Evolutionary conservation across 2,113 vertebrate genomes (phyloP), one percentile per base, ranked within the genome.

Genomic region (Carollia perspicillata): DNA sequence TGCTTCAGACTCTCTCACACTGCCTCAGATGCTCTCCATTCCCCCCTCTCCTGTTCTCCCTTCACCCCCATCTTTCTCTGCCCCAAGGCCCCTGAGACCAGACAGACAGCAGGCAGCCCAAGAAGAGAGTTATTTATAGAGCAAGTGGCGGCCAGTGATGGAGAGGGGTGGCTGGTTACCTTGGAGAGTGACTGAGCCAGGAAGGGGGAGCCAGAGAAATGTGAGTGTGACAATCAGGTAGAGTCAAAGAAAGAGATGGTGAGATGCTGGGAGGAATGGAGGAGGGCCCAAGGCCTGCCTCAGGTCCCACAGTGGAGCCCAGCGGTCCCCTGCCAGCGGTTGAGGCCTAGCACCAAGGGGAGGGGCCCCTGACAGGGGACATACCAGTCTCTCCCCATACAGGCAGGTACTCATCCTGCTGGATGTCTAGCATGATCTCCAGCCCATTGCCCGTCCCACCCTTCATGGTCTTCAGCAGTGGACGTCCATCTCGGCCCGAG

Each of bases 361-460:
- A 85, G 40, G 69, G 60, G 26, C 11, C 81, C 79, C 26, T 6
- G 33, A 44, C 23, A 79, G 40, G 51, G 1, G 33, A 90, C 98
- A 97, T 98, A 99, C 99, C 99, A 20, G 99, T 99, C 93, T 99
- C 99, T 94, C 99, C 99, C 99, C 99, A 99, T 1, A 99, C 99
- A 0, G 99, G 99, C 97, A 99, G 98, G 97, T 99, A 99, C 97
- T 99, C 99, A 9, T 99, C 99, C 98, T 99, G 99, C 97, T 99
- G 99, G 92, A 99, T 99, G 95, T 99, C 99, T 98, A 99, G 96
- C 99, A 99, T 99, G 98, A 99, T 99, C 98, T 99, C 99, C 98
- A 99, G 98, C 72, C 99, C 99, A 0, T 99, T 99, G 7, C 99
- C 99, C 9, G 99, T 99, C 47, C 99, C 99, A 0, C 99, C 99